Evolutionary conservation across 2,113 vertebrate genomes (phyloP), one percentile per base, ranked within the genome.

Genomic region (Empidonax alnorum): DNA sequence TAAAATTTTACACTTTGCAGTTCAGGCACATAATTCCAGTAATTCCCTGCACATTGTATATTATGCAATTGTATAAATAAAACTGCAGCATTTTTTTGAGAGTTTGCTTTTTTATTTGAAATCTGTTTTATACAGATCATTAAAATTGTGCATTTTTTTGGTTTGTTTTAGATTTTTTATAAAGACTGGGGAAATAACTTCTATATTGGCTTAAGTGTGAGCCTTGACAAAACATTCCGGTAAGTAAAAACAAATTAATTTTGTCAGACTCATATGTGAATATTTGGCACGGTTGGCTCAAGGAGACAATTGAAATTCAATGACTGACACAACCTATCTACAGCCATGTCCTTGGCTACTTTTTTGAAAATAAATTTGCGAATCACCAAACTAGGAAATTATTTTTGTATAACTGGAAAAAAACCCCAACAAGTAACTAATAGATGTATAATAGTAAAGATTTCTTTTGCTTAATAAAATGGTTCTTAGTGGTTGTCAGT

Each of bases 161-260:
- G 41, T 59, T 74, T 87, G 30, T 96, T 98, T 90, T 69, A 98
- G 99, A 80, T 98, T 76, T 90, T 96, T 22, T 98, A 93, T 87
- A 96, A 97, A 92, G 95, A 92, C 31, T 28, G 68, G 47, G 76
- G 96, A 3, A 22, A 67, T 9, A 94, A 96, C 55, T 99, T 98
- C 93, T 99, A 98, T 94, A 99, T 99, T 87, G 99, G 99, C 30
- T 96, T 99, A 98, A 97, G 94, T 24, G 97, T 99, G 79, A 98
- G 98, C 93, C 96, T 99, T 95, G 99, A 99, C 97, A 98, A 97
- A 95, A 98, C 98, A 3, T 99, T 99, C 44, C 94, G 71, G 99
- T 99, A 98, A 98, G 99, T 98, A 93, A 89, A 91, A 79, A 8
- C 5, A 78, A n/a, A 47, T 59, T 12, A 46, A 47, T 21, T 55